Percentiles rank a stretch among this genome's conserved stretches.
These are phyloP conservation scores for Rhamnusium bicolor DNA, from an alignment of 2,888 invertebrate species.

Conservation along the genomic window DNA sequence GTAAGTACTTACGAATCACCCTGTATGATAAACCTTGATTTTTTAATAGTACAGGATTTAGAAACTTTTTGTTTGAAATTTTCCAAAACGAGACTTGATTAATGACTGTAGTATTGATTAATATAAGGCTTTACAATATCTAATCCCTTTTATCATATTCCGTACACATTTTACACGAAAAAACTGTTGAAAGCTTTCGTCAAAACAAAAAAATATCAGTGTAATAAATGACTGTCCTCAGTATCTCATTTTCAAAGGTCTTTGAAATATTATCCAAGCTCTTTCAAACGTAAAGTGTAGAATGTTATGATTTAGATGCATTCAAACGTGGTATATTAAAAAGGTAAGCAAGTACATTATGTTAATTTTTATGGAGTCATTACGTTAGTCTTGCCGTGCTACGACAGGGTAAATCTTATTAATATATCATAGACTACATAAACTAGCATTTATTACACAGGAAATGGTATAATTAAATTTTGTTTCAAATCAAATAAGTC, in stretches of 20 bases:
- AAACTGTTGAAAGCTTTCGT: conserved; percentile 5
- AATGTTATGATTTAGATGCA: background rate
- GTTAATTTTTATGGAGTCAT: background rate
- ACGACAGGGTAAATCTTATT: background rate
- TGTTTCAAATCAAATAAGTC: background rate
- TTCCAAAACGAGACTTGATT: conserved; percentile 15
- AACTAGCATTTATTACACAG: background rate
- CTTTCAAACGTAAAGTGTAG: background rate
- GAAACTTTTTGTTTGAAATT: background rate
- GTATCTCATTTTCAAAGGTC: background rate
- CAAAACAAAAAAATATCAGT: background rate
- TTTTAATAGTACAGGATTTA: background rate
- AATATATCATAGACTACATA: background rate
- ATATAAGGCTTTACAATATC: conserved; percentile 2
- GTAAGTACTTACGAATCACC: too few relatives aligned
- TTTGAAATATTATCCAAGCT: background rate
- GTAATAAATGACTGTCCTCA: conserved; percentile 12
- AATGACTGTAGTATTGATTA: conserved; percentile 8
- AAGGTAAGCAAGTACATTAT: background rate
- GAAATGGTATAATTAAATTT: background rate
- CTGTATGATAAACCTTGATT: background rate
- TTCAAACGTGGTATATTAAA: background rate
- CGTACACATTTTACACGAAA: background rate
- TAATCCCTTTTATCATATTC: conserved; percentile 16
- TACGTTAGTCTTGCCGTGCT: background rate